Evolutionary conservation across 2,888 invertebrate genomes (phyloP).

Genomic region (Tiliacea citrago): DNA sequence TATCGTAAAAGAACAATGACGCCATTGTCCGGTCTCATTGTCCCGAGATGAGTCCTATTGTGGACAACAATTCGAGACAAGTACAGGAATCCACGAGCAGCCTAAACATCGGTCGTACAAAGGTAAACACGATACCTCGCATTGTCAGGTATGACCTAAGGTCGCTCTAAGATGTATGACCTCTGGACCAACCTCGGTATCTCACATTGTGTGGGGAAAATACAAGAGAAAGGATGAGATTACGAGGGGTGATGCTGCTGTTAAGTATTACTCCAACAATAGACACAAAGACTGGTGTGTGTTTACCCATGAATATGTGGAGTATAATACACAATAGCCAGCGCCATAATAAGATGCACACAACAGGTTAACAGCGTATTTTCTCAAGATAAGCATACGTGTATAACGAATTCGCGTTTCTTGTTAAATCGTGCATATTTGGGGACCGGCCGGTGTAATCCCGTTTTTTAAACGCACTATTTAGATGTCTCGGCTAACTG

Average conservation of each 20-base stretch:
- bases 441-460: conserved; percentile 81
- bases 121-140: conserved; percentile 82
- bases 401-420: conserved; percentile 90
- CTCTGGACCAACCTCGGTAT: conserved; percentile 83
- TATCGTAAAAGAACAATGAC: conserved; percentile 84
- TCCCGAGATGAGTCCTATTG: conserved; percentile 80
- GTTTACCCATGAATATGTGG: conserved; percentile 90
- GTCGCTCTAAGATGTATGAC: conserved; percentile 82
- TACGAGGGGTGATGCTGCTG: conserved; percentile 88
- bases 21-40: conserved; percentile 78
- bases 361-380: conserved; percentile 88
- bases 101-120: conserved; percentile 82
- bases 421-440: conserved; percentile 89
- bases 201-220: conserved; percentile 80
- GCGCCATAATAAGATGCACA: conserved; percentile 84
- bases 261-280: conserved; percentile 89
- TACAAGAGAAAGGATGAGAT: conserved; percentile 82
- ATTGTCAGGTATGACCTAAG: conserved; percentile 86
- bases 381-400: conserved; percentile 88
- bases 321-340: conserved; percentile 85
- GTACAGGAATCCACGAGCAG: conserved; percentile 64
- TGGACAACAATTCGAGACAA: conserved; percentile 68
- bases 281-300: conserved; percentile 87
- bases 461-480: conserved; percentile 85
- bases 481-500: conserved; percentile 86